These are phyloP conservation scores for Melanotaenia parkinsoni DNA, from an alignment of 2,797 vertebrate species.

Conservation along the genomic window DNA sequence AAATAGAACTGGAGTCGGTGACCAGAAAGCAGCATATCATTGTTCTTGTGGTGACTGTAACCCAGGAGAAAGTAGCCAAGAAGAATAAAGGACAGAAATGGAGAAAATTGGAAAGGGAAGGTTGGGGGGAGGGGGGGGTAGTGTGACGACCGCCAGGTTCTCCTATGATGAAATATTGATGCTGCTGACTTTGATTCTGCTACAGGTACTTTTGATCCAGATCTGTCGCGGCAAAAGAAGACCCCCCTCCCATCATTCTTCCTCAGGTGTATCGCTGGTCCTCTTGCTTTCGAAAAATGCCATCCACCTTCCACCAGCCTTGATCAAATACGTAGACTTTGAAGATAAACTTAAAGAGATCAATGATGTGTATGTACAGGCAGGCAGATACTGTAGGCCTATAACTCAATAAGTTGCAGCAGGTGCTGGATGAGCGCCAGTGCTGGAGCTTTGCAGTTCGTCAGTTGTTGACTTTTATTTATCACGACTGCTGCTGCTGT, in stretches of 20 bases:
- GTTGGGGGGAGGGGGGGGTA: slow-evolving; percentile 23
- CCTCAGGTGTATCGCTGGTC: slow-evolving; percentile 56
- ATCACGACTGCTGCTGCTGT: slow-evolving; percentile 58
- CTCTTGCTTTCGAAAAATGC: slow-evolving; percentile 62
- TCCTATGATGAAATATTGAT: slow-evolving; percentile 78
- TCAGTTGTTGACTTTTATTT: slow-evolving; percentile 72
- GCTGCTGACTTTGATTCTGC: slow-evolving; percentile 74
- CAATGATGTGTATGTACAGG: slow-evolving; percentile 55
- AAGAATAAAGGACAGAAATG: slow-evolving; percentile 27
- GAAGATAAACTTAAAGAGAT: slow-evolving; percentile 65
- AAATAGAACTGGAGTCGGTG: not conserved
- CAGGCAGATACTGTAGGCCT: slow-evolving; percentile 36
- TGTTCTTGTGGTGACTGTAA: not conserved
- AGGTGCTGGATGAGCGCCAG: slow-evolving; percentile 51
- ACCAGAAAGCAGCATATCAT: not conserved
- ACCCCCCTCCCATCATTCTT: slow-evolving; percentile 24
- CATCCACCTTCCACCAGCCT: slow-evolving; percentile 55
- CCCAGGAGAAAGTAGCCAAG: not conserved
- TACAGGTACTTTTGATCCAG: slow-evolving; percentile 77
- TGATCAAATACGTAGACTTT: slow-evolving; percentile 71
- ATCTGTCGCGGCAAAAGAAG: slow-evolving; percentile 65
- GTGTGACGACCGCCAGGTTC: slow-evolving; percentile 43
- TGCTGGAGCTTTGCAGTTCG: slow-evolving; percentile 39
- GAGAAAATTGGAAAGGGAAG: slow-evolving; percentile 26
- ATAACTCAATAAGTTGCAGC: slow-evolving; percentile 60